These are phyloP conservation scores for Hyppa rectilinea DNA, from an alignment of 2,888 invertebrate genomes.

Conservation along the genomic window DNA sequence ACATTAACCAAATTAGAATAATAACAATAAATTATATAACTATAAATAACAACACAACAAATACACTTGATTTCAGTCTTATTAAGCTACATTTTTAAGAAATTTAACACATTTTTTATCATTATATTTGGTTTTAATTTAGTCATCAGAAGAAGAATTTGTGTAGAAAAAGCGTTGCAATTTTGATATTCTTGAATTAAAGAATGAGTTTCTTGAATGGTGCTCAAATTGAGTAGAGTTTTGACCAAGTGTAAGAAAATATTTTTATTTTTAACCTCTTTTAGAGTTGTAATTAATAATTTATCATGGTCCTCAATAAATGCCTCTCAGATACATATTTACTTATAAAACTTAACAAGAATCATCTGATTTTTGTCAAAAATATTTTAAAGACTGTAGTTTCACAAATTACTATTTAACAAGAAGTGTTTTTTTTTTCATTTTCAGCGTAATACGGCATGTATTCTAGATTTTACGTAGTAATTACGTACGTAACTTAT, in stretches of 20 bases:
- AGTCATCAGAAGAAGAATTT: not conserved
- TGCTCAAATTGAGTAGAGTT: not conserved
- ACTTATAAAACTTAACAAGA: not conserved
- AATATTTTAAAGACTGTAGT: not conserved
- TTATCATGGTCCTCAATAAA: not conserved
- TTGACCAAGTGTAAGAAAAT: not conserved
- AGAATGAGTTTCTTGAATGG: not conserved
- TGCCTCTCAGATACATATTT: not conserved
- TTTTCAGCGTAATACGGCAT: slow-evolving; percentile 40
- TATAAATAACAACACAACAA: too few relatives aligned
- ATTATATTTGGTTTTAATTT: too few relatives aligned
- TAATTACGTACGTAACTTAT: slow-evolving; percentile 60
- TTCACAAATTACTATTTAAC: not conserved
- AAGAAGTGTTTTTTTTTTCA: not conserved
- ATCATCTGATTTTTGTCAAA: not conserved
- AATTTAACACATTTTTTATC: too few relatives aligned
- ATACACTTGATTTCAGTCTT: too few relatives aligned
- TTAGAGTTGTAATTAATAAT: not conserved
- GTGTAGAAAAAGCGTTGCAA: not conserved
- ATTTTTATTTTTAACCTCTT: not conserved
- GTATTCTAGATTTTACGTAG: slow-evolving; percentile 46
- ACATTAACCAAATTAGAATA: too few relatives aligned
- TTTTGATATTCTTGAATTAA: not conserved
- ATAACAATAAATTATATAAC: too few relatives aligned
- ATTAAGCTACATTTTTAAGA: too few relatives aligned